These are phyloP conservation scores for Teinopalpus imperialis DNA, from an alignment of 2,888 invertebrate species.

Conservation along the genomic window DNA sequence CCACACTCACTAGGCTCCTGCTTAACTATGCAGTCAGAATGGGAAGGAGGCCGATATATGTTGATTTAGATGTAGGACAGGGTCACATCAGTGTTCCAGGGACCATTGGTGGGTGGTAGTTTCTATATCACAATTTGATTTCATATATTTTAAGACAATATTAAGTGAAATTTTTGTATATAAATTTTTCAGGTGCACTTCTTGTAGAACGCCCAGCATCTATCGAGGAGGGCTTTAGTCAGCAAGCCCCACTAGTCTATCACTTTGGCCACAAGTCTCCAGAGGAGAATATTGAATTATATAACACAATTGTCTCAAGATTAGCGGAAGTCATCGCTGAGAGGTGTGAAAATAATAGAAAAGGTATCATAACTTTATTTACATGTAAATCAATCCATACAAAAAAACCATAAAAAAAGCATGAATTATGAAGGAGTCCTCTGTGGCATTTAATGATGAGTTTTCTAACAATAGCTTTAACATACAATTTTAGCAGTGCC, in stretches of 20 bases:
- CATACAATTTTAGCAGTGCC: no score
- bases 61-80: slow-evolving; percentile 98
- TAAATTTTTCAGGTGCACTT: slow-evolving; percentile 83
- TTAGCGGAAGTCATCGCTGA: slow-evolving; percentile 93
- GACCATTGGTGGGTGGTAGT: slow-evolving; percentile 85
- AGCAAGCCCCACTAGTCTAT: slow-evolving; percentile 95
- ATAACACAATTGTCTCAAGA: slow-evolving; percentile 90
- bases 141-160: background rate
- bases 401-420: no score
- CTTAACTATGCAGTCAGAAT: slow-evolving; percentile 97
- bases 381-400: no score
- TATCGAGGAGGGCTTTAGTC: slow-evolving; percentile 97
- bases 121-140: background rate
- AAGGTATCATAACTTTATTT: no score
- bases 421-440: no score
- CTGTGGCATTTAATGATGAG: no score
- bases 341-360: slow-evolving; percentile 92
- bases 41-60: slow-evolving; percentile 93
- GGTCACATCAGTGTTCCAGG: slow-evolving; percentile 96
- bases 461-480: no score
- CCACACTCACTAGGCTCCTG: slow-evolving; percentile 92
- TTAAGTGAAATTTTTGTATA: background rate
- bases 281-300: slow-evolving; percentile 89
- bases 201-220: slow-evolving; percentile 96
- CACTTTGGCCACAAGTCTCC: slow-evolving; percentile 95